Base-by-base conservation (phyloP, 2,797 vertebrate species). In the Lacerta agilis region DNA sequence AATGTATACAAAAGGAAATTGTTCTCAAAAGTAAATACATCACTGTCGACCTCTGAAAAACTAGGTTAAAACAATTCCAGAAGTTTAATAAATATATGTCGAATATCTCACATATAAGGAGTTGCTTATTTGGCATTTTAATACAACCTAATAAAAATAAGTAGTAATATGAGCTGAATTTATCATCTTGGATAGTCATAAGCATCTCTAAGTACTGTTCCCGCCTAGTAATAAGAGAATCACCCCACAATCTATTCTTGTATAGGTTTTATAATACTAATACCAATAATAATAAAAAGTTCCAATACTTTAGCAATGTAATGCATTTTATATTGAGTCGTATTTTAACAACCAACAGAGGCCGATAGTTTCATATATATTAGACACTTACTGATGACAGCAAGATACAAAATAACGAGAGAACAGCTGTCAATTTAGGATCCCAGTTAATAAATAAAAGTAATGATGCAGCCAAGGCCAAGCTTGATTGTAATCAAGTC, bases 21-120 rank as follows among this genome's bases (percentile, higher is more conserved):
- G 84, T 89, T 92, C 36, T 91, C 87, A 79, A 64, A 90, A 92
- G 91, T 86, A 88, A 94, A 95, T 91, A 94, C 55, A 91, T 92
- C 81, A 93, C 91, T 95, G 91, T 95, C 86, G 94, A 96, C 89
- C n/a, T 90, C 17, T 93, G 15, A 55, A 94, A 93, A 78, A 93
- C 91, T 77, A 90, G 38, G 94, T 93, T 92, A 76, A 79, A 88
- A 72, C 66, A 94, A 94, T 92, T 85, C 49, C 93, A 85, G 90
- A 66, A 91, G 90, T 45, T 85, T 18, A 72, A 89, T 3, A 90
- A 45, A 27, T 64, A 17, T 45, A 45, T 20, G 55, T 88, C 58
- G 66, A 83, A 5, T 23, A 13, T 45, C 79, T 82, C 89, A 0
- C 77, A 11, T 17, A 83, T 86, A 76, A 79, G 84, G 87, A 84